Base-by-base conservation (phyloP, 2,888 invertebrate genomes). In the Mythimna vitellina region DNA sequence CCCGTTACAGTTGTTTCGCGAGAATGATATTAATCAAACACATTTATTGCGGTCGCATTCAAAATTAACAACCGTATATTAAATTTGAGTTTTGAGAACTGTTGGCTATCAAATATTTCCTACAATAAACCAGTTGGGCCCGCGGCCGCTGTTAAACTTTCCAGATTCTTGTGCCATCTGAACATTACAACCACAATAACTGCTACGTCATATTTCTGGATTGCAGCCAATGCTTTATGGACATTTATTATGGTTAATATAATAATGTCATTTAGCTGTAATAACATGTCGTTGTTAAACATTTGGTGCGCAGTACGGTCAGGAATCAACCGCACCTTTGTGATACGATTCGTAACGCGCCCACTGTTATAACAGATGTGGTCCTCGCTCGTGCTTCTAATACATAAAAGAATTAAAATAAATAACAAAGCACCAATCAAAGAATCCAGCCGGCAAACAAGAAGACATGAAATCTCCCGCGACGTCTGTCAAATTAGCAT, bases 401-500 rank as follows among this genome's bases (percentile, higher is more conserved):
- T 86, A 86, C 86, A 85, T 86, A 82, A 88, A 82, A 90, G 0
- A 77, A 78, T 81, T 74, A 65, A 81, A 89, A 92, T 88, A 89
- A 92, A 93, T 88, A 92, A 93, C 91, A 93, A 95, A 93, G 91
- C 90, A 89, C 90, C 90, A 92, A 95, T 95, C 93, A 94, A 94
- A 94, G 91, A 91, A 92, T 92, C 86, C 89, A 91, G 88, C 86
- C 89, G 90, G 89, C 91, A 91, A 92, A 93, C 92, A 93, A 94
- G 92, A 92, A 92, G 89, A 93, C 91, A 91, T 88, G 91, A 93
- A 93, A 93, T 95, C 95, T 95, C 96, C 96, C 96, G 95, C 96
- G 95, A 95, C 96, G 96, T 94, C 94, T 96, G 96, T 96, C 96
- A 96, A 95, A 96, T 96, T 96, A 96, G 94, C 95, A 95, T 95